Conservation (phyloP, 2,113 vertebrate genomes). For the Sander lucioperca region DNA sequence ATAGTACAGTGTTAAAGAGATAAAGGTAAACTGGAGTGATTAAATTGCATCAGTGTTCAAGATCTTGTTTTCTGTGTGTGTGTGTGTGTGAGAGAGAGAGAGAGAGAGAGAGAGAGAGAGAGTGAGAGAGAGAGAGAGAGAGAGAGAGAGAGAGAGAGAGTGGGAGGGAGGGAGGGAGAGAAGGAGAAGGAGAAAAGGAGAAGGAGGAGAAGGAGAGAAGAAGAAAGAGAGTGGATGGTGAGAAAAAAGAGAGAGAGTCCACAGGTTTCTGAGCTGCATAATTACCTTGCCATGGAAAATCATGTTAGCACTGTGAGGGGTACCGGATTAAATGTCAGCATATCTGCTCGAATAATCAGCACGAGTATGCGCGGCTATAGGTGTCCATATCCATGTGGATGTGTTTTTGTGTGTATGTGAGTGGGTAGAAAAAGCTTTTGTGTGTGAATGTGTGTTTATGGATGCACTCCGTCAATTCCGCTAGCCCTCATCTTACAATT, state of each 20-base stretch:
- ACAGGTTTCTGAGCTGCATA: conserved; percentile 68
- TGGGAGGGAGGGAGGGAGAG: background rate
- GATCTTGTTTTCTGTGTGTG: conserved; percentile 22
- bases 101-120: background rate
- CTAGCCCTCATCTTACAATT: conserved; percentile 37
- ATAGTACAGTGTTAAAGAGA: conserved; percentile 63
- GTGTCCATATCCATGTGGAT: conserved; percentile 13
- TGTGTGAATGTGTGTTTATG: conserved; percentile 12
- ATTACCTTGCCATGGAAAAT: conserved; percentile 76
- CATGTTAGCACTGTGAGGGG: conserved; percentile 60
- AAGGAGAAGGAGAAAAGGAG: no score
- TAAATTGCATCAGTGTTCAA: conserved; percentile 41
- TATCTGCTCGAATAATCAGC: conserved; percentile 49
- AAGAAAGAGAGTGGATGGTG: background rate
- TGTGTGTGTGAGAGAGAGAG: no score
- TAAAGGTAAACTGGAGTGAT: conserved; percentile 66
- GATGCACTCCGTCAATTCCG: conserved; percentile 34
- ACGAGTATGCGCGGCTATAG: background rate
- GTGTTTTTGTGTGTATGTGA: background rate
- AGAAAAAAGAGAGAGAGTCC: conserved; percentile 13
- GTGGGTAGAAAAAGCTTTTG: background rate
- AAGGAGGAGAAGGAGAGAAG: no score
- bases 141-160: background rate
- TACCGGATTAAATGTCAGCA: conserved; percentile 71
- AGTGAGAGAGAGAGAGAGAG: background rate